These are phyloP conservation scores for Nothoprocta perdicaria DNA, from an alignment of 2,113 vertebrate genomes.

Conservation along the genomic window DNA sequence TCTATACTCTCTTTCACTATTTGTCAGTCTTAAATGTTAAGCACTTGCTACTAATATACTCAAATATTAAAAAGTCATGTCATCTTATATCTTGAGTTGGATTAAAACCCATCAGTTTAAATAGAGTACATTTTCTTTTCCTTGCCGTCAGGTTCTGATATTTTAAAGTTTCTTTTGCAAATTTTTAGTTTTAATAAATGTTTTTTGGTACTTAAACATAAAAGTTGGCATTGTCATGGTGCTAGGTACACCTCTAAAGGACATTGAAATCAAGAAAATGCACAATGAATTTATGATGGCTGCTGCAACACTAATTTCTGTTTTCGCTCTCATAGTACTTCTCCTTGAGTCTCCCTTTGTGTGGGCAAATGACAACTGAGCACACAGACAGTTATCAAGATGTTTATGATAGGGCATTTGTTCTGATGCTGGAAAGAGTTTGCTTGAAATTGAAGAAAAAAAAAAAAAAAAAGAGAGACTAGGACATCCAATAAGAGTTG, in stretches of 20 bases:
- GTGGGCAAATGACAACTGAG: neutral
- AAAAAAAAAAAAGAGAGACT: neutral
- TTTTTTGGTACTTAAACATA: neutral
- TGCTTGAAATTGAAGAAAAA: neutral
- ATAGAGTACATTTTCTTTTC: neutral
- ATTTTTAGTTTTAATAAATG: neutral
- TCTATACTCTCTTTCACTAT: neutral
- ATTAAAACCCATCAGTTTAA: neutral
- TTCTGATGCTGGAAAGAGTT: neutral
- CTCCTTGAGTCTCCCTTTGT: neutral
- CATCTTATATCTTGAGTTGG: neutral
- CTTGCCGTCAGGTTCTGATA: neutral
- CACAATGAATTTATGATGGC: neutral
- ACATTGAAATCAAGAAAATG: neutral
- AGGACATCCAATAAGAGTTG: neutral
- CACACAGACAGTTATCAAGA: neutral
- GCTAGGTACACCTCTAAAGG: neutral
- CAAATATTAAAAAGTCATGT: neutral
- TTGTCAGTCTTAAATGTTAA: neutral
- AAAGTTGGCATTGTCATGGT: neutral
- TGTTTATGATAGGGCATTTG: neutral
- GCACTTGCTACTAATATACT: neutral
- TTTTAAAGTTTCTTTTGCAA: neutral
- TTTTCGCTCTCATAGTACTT: neutral
- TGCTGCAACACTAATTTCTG: neutral